Base-by-base conservation (phyloP, 2,797 vertebrate species). In the Knipowitschia caucasica region DNA sequence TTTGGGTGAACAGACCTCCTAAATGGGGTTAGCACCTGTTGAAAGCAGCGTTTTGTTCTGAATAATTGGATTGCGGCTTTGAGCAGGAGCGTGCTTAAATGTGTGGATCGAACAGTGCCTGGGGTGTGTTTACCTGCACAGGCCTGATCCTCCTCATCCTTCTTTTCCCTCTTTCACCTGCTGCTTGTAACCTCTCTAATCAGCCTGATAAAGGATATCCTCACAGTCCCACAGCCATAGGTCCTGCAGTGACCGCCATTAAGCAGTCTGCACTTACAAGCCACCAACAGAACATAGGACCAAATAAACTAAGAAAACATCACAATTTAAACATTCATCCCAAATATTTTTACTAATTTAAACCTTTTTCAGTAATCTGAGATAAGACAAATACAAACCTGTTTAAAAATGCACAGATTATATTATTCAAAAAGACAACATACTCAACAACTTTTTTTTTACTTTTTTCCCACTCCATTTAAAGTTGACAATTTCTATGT, bases 51-150 rank as follows among this genome's bases (percentile, higher is more conserved):
- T 79, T 84, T 80, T 23, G 56, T 10, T 7, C 56, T 76, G 78
- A 87, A 82, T 89, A 88, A 91, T 89, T 88, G 84, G 72, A 82
- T 80, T 73, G 72, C 45, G 64, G 73, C 72, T 67, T 62, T 68
- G 71, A 75, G 81, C 59, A 59, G 40, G 76, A 64, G 64, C 77
- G 62, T 71, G 71, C 80, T 84, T 74, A 77, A 79, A 75, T 57
- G 82, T 73, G 69, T 65, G 68, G 73, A 84, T 80, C 59, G 75
- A 88, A 85, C 57, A 43, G 78, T 5, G 76, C 81, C 86, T 73
- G 63, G 68, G 81, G 86, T 83, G 71, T 81, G 77, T 85, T 88
- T 87, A 86, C 82, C 80, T 84, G 80, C 54, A 63, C 77, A 69
- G 56, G 42, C 62, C 67, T 51, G 14, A 42, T 40, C 52, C 60